Evolutionary conservation across 2,113 vertebrate species (phyloP), one percentile per base, ranked within the genome.

Genomic region (Bombycilla garrulus): DNA sequence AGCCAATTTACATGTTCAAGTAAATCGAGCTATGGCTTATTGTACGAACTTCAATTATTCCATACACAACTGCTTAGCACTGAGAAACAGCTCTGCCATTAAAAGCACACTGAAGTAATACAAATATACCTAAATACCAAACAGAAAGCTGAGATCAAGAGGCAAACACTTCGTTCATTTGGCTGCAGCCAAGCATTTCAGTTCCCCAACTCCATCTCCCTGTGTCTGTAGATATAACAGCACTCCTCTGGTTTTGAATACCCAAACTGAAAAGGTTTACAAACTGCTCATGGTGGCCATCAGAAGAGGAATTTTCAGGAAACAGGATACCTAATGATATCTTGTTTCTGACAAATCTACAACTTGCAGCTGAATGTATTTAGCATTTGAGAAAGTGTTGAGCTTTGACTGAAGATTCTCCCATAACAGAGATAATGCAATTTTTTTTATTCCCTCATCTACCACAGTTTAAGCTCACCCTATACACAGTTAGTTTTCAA

Each of bases 21-120:
- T 83, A 95, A 93, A 95, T 44, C 76, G 70, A 95, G 84, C 61
- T 58, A 33, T 56, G 57, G 53, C 81, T 91, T 91, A 90, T 47
- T 72, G 12, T 67, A 81, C 0, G 4, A 82, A 86, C 42, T 48
- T 79, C 79, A 90, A 53, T 89, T 81, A 90, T 47, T 86, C 92
- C 31, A 61, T 71, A 88, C 38, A 79, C 50, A 94, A 77, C 79
- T 35, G 28, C 24, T 74, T 92, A 89, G 61, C 44, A 66, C 45
- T 53, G 48, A 62, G 86, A 80, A 90, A 74, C 36, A 86, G 36
- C 48, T 57, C 36, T 88, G 48, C 45, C 35, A 54, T 81, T 84
- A 79, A 88, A 85, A 93, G 14, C 33, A 40, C n/a, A 38, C 16
- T 56, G 20, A 85, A 60, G 20, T 35, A 70, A 36, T 33, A 64